Evolutionary conservation across 2,113 vertebrate species (phyloP), one percentile per base, ranked within the genome.

Genomic region (Nycticorax nycticorax): DNA sequence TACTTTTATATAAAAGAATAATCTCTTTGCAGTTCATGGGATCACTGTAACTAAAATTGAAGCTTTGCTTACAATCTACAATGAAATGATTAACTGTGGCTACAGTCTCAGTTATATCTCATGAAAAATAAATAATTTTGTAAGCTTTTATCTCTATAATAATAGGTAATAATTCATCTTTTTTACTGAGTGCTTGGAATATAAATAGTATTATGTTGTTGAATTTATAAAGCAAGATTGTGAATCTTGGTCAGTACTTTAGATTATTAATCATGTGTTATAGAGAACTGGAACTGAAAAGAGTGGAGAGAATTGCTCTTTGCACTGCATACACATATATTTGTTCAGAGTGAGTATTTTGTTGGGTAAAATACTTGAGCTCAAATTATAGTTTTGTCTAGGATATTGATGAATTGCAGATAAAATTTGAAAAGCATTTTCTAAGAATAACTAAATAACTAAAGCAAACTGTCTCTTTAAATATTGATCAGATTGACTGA

Each of bases 401-500:
- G 88, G 85, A 87, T 92, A 92, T 62, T 92, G 72, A 82, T 57
- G 45, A 83, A 90, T 92, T 91, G 30, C 52, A 69, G 43, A 68
- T 77, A 92, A 92, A 91, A 78, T 92, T 91, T 80, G 15, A 89
- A 96, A 96, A 95, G 10, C 11, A 20, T 85, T 85, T 84, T 86
- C 80, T 62, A 94, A 68, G 48, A 97, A 92, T 47, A 47, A 75
- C 68, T 48, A 62, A 67, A 32, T 41, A 57, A 94, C n/a, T 84
- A 95, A 95, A 74, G 37, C 62, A 96, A 93, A 83, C 45, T 55
- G 30, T 69, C 43, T 92, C 17, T 74, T 95, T 89, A 93, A 69
- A 87, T 96, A 94, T 94, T 88, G 66, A 92, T 95, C 72, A 90
- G 69, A 83, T 72, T 67, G 76, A 69, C 27, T 83, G 93, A 81